Base-by-base conservation (phyloP, 2,888 invertebrate species). In the Ectemnius lituratus region DNA sequence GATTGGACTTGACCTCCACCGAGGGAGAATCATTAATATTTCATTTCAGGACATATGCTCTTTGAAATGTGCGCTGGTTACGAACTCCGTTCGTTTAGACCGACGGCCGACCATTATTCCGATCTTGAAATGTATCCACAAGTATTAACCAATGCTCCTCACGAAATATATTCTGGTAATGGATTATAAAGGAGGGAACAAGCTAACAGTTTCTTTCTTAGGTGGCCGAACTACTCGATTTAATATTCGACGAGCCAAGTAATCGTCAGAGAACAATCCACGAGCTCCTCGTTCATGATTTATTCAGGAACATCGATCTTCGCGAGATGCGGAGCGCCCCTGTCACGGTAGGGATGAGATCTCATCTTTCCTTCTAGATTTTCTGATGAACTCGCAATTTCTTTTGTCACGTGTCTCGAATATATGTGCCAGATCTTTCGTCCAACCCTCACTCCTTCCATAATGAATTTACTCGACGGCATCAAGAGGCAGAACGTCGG, bases 41-140 rank as follows among this genome's bases (percentile, higher is more conserved):
- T 64, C 66, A 70, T 88, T 87, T 20, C 84, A 94, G 94, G 93
- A 45, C 96, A 96, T 90, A 94, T 98, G 86, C 92, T 98, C 70
- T 97, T 96, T 90, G 98, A 98, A 92, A 98, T 98, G 97, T 95
- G 97, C 85, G 95, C 96, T 18, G 98, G 97, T 52, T 94, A 95
- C 81, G 96, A 97, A 87, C 91, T 97, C 78, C 94, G 95, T 82
- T 92, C 95, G 56, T 94, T 96, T 65, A 93, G 94, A 87, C 96
- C 96, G 63, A 94, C 95, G 80, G 93, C 95, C 2, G 94, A 94
- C 79, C 94, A 97, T 87, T 92, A 96, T 89, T 89, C 94, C 90
- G 94, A 95, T 90, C 91, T 96, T 83, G 93, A 94, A 84, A 92
- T 93, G 86, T 94, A 94, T 91, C 95, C 96, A 66, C 95, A 95